Base-by-base conservation (phyloP, 1,140 invertebrate species). In the Lasioglossum baleicum region DNA sequence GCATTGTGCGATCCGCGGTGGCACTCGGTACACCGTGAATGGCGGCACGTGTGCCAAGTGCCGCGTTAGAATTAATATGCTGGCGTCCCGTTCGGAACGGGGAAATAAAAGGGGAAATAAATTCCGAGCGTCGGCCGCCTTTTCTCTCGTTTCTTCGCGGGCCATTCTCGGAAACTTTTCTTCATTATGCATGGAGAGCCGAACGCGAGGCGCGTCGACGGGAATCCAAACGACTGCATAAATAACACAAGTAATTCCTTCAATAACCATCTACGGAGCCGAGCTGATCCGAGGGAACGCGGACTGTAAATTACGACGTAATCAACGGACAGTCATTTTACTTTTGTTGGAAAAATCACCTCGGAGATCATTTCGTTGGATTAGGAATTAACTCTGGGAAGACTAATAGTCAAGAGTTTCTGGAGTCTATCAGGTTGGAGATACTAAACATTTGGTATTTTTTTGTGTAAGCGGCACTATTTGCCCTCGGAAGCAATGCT, bases 51-150 rank as follows among this genome's bases (percentile, higher is more conserved):
- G 63, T 69, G 7, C 58, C 78, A 31, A 60, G 72, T 58, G 82
- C 67, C 67, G 68, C 42, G 60, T 48, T 61, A 44, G 60, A 69
- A 81, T 75, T 84, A 84, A 84, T 84, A 73, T 40, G n/a, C 63
- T 15, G 53, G 51, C 71, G 53, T 67, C 78, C 26, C 22, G 74
- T 53, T 70, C 6, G n/a, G 71, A 74, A 63, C 22, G 64, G 82
- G 42, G 65, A 61, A 73, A 65, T 83, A 65, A 81, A 72, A 56
- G 63, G 26, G 76, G 48, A 31, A 69, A 77, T 77, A 63, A 71
- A 77, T 77, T 71, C 67, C 10, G 8, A 26, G 48, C 75, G 44
- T 1, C 20, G 11, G 61, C 58, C 42, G 15, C 17, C 22, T 68
- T 40, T 17, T 56, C 48, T 58, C 6, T 10, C 17, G 65, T 3